phyloP scores from a whole-genome alignment of 2,113 vertebrate species.

The Corythornis cristatus region DNA sequence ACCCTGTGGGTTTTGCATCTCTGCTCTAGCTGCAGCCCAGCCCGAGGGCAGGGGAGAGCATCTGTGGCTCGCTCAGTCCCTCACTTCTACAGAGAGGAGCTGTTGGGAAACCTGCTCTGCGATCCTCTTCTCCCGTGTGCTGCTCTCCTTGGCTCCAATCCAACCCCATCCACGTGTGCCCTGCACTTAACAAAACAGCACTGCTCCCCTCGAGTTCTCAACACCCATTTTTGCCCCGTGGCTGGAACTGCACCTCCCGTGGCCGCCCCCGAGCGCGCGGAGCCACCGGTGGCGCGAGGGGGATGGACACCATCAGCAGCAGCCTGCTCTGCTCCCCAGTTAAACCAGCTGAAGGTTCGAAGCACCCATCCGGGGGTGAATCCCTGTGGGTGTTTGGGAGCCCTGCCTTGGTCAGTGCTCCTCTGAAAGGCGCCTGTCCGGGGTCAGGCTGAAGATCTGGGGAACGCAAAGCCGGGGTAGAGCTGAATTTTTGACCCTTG shows the following conservation, averaged over 20 bases:
- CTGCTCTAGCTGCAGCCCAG: not conserved
- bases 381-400: accelerated
- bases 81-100: not conserved
- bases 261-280: not conserved
- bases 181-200: not conserved
- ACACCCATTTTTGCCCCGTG: not conserved
- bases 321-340: not conserved
- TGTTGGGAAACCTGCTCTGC: not conserved
- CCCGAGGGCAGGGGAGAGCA: not conserved
- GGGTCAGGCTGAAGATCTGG: accelerated
- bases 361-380: not conserved
- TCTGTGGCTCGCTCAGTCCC: accelerated
- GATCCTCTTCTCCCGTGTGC: not conserved
- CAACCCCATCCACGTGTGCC: not conserved
- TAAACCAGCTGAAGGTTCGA: not conserved
- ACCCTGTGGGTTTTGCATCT: accelerated
- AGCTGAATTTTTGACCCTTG: not conserved
- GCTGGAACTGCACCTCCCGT: not conserved
- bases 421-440: accelerated
- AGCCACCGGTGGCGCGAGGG: accelerated
- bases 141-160: accelerated
- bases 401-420: not conserved
- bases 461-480: not conserved
- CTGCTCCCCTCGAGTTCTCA: slow-evolving; percentile 25
- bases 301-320: not conserved